Conservation (phyloP, 2,888 invertebrate species). For the Nebria brevicollis region DNA sequence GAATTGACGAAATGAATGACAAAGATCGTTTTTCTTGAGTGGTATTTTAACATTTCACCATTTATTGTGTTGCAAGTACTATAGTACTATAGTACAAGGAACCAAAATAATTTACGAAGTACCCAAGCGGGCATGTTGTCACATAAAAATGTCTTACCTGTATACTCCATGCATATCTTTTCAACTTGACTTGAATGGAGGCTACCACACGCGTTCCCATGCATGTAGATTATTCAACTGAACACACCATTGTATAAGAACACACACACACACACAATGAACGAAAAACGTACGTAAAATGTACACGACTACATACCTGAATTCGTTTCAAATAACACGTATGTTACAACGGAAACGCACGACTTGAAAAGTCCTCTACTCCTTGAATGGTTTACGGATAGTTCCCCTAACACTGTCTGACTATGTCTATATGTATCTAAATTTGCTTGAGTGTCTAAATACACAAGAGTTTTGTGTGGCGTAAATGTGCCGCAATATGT, state of each 20-base stretch:
- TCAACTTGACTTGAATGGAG: neutral
- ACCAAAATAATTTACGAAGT: slow-evolving; percentile 1
- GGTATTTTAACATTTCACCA: neutral
- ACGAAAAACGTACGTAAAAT: neutral
- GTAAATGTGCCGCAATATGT: too few species aligned
- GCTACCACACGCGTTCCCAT: neutral
- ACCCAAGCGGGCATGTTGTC: neutral
- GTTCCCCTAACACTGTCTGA: too few species aligned
- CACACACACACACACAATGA: neutral
- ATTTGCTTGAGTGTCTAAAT: too few species aligned
- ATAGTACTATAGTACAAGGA: neutral
- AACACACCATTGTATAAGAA: neutral
- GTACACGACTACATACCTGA: neutral
- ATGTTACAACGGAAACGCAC: neutral
- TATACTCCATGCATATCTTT: neutral
- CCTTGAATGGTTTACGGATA: too few species aligned
- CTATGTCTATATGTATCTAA: too few species aligned
- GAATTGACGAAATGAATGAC: neutral
- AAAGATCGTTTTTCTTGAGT: neutral
- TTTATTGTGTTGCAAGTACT: neutral
- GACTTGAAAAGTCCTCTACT: too few species aligned
- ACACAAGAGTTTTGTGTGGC: too few species aligned
- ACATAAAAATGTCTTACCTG: neutral
- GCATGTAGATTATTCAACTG: neutral
- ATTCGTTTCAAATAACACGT: neutral